Evolutionary conservation across 2,888 invertebrate species (phyloP).

Genomic region (Sabatieria punctata): DNA sequence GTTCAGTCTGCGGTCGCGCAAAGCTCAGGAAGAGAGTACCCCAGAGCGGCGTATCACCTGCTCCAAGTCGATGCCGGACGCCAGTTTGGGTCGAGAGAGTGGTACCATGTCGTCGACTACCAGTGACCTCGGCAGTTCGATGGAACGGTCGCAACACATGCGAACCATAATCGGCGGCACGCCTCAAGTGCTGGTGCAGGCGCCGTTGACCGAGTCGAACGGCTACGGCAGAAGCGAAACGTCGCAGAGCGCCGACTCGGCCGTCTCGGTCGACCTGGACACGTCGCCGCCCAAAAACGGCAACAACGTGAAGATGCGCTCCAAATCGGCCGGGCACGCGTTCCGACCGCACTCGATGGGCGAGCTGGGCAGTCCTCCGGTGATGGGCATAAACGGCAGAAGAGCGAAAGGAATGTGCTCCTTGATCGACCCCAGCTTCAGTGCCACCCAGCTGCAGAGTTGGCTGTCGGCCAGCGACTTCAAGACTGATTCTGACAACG

Average conservation of each 20-base stretch:
- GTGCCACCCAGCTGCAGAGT: not conserved
- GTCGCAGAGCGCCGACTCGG: not conserved
- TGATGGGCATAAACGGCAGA: no score
- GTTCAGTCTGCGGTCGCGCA: not conserved
- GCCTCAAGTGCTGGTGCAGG: constrained; percentile 7
- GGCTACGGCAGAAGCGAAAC: no score
- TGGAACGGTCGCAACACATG: constrained; percentile 11
- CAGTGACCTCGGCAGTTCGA: constrained; percentile 12
- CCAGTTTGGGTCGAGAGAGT: no score
- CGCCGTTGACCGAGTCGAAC: not conserved
- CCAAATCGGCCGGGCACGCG: not conserved
- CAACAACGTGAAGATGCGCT: not conserved
- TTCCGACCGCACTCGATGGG: no score
- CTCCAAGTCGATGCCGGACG: not conserved
- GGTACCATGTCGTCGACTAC: constrained; percentile 10
- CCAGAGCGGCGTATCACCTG: no score
- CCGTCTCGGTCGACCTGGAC: not conserved
- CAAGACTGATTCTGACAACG: no score
- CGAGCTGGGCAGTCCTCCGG: no score
- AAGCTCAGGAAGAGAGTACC: no score
- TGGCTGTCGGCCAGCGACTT: constrained; percentile 2
- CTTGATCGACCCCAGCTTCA: no score
- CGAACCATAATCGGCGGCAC: constrained; percentile 9
- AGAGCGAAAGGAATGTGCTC: no score
- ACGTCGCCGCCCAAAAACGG: not conserved